Evolutionary conservation across 2,888 invertebrate species (phyloP), one percentile per base, ranked within the genome.

Genomic region (Drosophila diplacantha): DNA sequence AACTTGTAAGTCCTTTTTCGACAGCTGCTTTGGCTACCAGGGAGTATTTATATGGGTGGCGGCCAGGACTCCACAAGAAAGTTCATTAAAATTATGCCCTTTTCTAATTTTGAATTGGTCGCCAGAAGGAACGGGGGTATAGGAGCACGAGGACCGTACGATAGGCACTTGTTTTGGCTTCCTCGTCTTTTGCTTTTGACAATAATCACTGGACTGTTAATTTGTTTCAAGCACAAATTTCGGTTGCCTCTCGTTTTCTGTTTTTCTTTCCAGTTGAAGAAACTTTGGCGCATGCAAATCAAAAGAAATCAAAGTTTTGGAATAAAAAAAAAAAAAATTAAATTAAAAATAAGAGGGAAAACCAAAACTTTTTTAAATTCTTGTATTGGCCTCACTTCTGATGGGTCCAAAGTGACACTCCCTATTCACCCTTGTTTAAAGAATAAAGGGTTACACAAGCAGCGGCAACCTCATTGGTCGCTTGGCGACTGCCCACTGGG

Each of bases 171-270:
- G 73, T 76, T 67, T 69, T 72, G 72, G 68, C 74, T 81, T 74
- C 74, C 72, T 73, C 72, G 54, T 61, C 41, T n/a, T 61, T 80
- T 73, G 71, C 81, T 77, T 71, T 83, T 77, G 75, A 86, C 81
- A 84, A 84, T 82, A 72, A 85, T 86, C 85, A 85, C 67, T 85
- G 82, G 81, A 85, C 85, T 86, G 86, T 85, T 85, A 85, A 85
- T 85, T 85, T 76, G 66, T 56, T 75, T 74, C 69, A 69, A 71
- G 50, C 59, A 51, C 46, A 63, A 57, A 44, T 46, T 74, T 59
- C 18, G 26, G 52, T 54, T 59, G 39, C 41, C 35, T 32, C 38
- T 69, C 49, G 46, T 51, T 62, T 54, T 68, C 55, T 66, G 68
- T 60, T 77, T 64, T 57, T 69, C 38, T 73, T 85, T 85, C 72